These are phyloP conservation scores for Caradrina clavipalpis DNA, from an alignment of 2,888 invertebrate species.

Conservation along the genomic window DNA sequence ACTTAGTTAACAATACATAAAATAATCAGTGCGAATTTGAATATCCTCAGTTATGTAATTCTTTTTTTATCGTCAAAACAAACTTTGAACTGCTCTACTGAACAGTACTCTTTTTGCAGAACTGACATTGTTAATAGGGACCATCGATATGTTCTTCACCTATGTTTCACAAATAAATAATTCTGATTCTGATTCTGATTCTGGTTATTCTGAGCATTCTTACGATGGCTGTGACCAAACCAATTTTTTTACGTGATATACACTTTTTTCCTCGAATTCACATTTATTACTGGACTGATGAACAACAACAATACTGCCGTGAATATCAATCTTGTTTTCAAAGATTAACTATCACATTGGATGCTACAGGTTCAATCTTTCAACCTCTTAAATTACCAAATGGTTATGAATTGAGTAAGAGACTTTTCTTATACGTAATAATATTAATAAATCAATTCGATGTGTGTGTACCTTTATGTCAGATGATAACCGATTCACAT, in stretches of 20 bases:
- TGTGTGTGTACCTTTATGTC: constrained; percentile 12
- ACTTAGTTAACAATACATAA: no score
- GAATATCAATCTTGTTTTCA: constrained; percentile 9
- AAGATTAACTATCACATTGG: constrained; percentile 15
- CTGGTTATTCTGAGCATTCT: constrained; percentile 2
- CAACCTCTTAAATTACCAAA: constrained; percentile 13
- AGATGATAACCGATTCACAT: constrained; percentile 15
- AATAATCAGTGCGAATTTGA: no score
- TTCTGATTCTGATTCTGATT: no score
- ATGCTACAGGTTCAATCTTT: constrained; percentile 14
- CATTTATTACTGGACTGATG: constrained; percentile 7
- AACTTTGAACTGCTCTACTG: no score
- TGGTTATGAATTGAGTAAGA: constrained; percentile 9
- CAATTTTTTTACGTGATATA: constrained; percentile 2
- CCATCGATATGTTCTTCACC: no score
- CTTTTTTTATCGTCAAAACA: no score
- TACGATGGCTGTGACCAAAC: constrained; percentile 2
- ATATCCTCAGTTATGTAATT: no score
- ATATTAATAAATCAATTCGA: constrained; percentile 13
- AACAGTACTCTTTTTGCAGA: no score
- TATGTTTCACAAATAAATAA: no score
- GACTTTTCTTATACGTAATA: constrained; percentile 14
- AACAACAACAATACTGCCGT: constrained; percentile 18
- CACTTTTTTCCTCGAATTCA: constrained; percentile 5
- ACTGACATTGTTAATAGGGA: no score